phyloP scores from a whole-genome alignment of 2,888 invertebrate genomes.

The Celastrina argiolus region DNA sequence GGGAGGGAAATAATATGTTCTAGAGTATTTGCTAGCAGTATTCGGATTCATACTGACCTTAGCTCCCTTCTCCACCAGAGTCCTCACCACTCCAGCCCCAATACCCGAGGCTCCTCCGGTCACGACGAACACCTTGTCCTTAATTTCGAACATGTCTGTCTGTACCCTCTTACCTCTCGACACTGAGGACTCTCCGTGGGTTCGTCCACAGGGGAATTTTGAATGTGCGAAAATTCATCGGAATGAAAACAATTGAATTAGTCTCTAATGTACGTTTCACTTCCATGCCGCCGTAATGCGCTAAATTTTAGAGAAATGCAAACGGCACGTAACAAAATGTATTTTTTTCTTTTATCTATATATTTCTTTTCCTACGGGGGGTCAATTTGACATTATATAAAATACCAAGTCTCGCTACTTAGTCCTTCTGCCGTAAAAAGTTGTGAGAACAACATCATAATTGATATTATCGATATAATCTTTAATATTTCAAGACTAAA shows the following conservation, averaged over 20 bases:
- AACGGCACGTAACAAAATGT: background rate
- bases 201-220: background rate
- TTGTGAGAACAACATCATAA: too few species aligned
- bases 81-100: conserved; percentile 51
- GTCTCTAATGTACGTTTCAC: background rate
- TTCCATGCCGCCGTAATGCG: background rate
- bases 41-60: conserved; percentile 43
- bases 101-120: conserved; percentile 64
- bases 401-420: too few species aligned
- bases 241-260: background rate
- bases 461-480: too few species aligned
- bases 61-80: conserved; percentile 51
- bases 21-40: too few species aligned
- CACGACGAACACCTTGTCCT: conserved; percentile 53
- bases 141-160: conserved; percentile 46
- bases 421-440: too few species aligned
- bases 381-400: too few species aligned
- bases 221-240: background rate
- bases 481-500: too few species aligned
- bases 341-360: too few species aligned
- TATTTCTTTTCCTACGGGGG: too few species aligned
- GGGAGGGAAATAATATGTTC: too few species aligned
- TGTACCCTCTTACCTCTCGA: conserved; percentile 18
- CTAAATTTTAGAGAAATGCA: background rate
- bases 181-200: background rate